phyloP scores from a whole-genome alignment of 2,888 invertebrate species.

The Myopa testacea region DNA sequence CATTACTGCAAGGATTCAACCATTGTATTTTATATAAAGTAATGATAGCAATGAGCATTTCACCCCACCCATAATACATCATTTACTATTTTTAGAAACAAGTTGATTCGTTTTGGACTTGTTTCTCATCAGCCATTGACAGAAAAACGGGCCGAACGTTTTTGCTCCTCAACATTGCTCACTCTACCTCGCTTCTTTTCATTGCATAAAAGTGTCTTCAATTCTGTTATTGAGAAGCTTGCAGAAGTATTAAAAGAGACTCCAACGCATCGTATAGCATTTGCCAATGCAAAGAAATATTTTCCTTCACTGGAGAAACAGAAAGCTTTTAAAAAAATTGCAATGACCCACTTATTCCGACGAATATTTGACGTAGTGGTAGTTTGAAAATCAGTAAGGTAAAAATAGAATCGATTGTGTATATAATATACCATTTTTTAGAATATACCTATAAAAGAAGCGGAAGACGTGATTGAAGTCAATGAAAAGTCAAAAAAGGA shows the following conservation, averaged over 20 bases:
- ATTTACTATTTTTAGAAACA: slow-evolving; percentile 71
- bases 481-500: slow-evolving; percentile 49
- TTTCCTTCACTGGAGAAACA: slow-evolving; percentile 46
- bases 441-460: slow-evolving; percentile 38
- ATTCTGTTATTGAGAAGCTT: slow-evolving; percentile 59
- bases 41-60: slow-evolving; percentile 31
- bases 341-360: slow-evolving; percentile 69
- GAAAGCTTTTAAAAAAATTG: slow-evolving; percentile 56
- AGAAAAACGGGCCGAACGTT: slow-evolving; percentile 68
- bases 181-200: slow-evolving; percentile 75
- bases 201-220: slow-evolving; percentile 71
- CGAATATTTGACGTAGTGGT: slow-evolving; percentile 71
- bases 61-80: slow-evolving; percentile 52
- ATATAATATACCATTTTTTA: slow-evolving; percentile 1
- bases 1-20: slow-evolving; percentile 73
- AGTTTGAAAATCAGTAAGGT: slow-evolving; percentile 48
- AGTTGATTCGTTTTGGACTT: slow-evolving; percentile 72
- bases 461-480: slow-evolving; percentile 26
- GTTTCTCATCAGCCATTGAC: slow-evolving; percentile 74
- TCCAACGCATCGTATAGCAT: slow-evolving; percentile 71
- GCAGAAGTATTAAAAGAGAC: slow-evolving; percentile 67
- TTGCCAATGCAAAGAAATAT: slow-evolving; percentile 69
- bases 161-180: slow-evolving; percentile 70
- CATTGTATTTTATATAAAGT: slow-evolving; percentile 67
- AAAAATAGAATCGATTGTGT: neutral